Conservation (phyloP, 1,140 invertebrate species). For the Tetramorium simillimum region DNA sequence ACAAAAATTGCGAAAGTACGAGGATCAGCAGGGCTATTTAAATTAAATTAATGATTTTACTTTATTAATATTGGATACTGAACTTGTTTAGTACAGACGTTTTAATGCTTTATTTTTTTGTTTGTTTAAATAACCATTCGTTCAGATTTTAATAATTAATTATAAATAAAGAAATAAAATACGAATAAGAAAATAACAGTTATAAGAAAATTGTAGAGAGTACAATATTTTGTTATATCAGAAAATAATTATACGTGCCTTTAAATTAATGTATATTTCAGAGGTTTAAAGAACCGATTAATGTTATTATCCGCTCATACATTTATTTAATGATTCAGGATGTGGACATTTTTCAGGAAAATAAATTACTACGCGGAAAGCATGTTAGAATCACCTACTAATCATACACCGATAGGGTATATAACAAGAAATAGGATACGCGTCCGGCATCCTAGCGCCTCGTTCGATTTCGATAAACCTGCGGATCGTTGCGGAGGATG, state of each 20-base stretch:
- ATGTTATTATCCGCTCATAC: neutral
- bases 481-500: neutral
- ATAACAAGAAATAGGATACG: neutral
- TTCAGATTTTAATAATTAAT: neutral
- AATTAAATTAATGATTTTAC: neutral
- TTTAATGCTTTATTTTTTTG: neutral
- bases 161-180: neutral
- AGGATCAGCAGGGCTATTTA: neutral
- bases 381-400: conserved; percentile 26
- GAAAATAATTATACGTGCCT: neutral
- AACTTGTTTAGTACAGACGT: neutral
- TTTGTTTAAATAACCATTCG: neutral
- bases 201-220: neutral
- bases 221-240: neutral
- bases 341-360: neutral
- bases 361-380: conserved; percentile 11
- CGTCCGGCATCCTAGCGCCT: neutral
- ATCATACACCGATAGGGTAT: neutral
- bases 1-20: neutral
- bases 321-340: neutral
- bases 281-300: too few species aligned
- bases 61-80: neutral
- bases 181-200: neutral
- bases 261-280: neutral
- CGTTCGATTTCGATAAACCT: neutral